These are phyloP conservation scores for Gnatocerus cornutus DNA, from an alignment of 2,888 invertebrate genomes.

Conservation along the genomic window DNA sequence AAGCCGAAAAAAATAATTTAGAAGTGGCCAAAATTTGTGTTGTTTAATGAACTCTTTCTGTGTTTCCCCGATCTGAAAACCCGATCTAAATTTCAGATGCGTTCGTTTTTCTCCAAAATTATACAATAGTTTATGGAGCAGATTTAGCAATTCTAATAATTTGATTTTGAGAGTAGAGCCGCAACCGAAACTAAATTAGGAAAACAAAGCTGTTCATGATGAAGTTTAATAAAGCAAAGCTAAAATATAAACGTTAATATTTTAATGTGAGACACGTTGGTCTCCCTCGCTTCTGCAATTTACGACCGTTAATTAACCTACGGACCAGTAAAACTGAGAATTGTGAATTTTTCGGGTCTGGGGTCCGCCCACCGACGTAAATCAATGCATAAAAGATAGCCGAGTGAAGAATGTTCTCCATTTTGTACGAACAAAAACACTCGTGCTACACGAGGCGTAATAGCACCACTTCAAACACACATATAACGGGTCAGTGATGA, in stretches of 20 bases:
- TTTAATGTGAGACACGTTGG: conserved; percentile 15
- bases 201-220: conserved; percentile 25
- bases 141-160: conserved; percentile 5
- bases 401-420: conserved; percentile 47
- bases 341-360: conserved; percentile 32
- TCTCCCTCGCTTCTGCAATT: conserved; percentile 18
- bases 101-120: background rate
- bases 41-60: too few relatives aligned
- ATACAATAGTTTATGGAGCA: conserved; percentile 1
- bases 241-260: conserved; percentile 27
- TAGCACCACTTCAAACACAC: conserved; percentile 48
- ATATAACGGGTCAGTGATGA: conserved; percentile 50
- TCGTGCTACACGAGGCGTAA: conserved; percentile 45
- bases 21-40: too few relatives aligned
- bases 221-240: conserved; percentile 26
- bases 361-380: conserved; percentile 38
- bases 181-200: conserved; percentile 1
- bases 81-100: background rate
- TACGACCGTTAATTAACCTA: conserved; percentile 36
- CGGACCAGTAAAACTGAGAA: conserved; percentile 24
- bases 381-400: conserved; percentile 49
- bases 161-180: background rate
- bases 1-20: too few relatives aligned
- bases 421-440: conserved; percentile 49
- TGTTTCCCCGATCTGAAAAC: too few relatives aligned